These are phyloP conservation scores for Pterocles orientalis DNA, from an alignment of 2,113 vertebrate genomes.

Conservation along the genomic window DNA sequence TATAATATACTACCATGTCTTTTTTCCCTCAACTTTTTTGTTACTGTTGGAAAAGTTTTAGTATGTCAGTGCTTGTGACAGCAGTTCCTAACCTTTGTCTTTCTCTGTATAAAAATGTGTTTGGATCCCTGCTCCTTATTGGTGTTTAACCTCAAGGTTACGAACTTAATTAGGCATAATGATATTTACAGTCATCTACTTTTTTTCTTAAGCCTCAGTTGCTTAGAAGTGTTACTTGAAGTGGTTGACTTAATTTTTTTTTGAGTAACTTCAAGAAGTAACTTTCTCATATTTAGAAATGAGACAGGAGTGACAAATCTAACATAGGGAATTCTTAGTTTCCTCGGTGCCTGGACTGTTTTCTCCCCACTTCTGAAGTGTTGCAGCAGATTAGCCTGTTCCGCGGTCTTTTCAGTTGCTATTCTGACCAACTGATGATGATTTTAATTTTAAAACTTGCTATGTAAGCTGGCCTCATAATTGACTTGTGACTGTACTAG, in stretches of 20 bases:
- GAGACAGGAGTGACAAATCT: neutral
- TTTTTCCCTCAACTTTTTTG: neutral
- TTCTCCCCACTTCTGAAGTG: neutral
- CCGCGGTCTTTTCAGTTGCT: neutral
- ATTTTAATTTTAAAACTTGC: neutral
- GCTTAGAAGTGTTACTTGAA: neutral
- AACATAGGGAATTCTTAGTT: neutral
- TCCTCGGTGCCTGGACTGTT: neutral
- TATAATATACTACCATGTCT: neutral
- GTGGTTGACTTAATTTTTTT: neutral
- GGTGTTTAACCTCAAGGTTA: neutral
- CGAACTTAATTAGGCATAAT: neutral
- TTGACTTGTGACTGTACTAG: neutral
- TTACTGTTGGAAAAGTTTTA: neutral
- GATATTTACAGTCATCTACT: neutral
- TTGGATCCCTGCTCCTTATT: neutral
- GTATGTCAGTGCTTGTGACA: neutral
- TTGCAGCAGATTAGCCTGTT: neutral
- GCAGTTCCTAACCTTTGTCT: neutral
- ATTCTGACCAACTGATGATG: neutral
- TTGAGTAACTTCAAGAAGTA: neutral
- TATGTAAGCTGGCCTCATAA: neutral
- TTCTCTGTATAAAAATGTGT: neutral
- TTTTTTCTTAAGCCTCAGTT: neutral
- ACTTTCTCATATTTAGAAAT: neutral